A percentile compares a stretch with the other conserved stretches of the same genome.
Conservation (phyloP, 2,797 vertebrate genomes). For the Mus caroli region DNA sequence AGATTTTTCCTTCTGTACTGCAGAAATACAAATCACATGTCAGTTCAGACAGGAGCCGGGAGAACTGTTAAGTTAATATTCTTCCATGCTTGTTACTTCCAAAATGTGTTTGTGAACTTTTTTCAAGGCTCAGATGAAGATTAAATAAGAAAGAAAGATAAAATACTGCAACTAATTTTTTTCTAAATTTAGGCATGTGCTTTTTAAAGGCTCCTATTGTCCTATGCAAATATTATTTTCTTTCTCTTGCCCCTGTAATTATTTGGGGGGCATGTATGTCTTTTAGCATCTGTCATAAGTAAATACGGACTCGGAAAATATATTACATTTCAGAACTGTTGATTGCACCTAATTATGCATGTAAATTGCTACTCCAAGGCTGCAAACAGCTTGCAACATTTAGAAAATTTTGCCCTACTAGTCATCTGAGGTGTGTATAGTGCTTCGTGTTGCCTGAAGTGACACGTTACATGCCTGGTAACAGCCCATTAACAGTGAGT, state of each 20-base stretch:
- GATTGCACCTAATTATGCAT: conserved; percentile 85
- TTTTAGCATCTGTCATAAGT: conserved; percentile 79
- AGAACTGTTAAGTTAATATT: conserved; percentile 66
- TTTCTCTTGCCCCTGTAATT: conserved; percentile 68
- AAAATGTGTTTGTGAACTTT: conserved; percentile 73
- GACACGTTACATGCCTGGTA: conserved; percentile 77
- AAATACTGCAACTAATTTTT: conserved; percentile 61
- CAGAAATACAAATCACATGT: conserved; percentile 68
- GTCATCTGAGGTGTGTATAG: conserved; percentile 76
- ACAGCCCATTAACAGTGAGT: conserved; percentile 61
- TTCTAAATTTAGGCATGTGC: conserved; percentile 76
- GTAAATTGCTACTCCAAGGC: conserved; percentile 80
- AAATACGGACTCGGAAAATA: conserved; percentile 82
- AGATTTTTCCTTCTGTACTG: conserved; percentile 69
- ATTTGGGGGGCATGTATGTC: conserved; percentile 59
- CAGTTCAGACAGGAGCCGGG: conserved; percentile 71
- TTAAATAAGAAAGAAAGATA: conserved; percentile 76
- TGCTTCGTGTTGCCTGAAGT: conserved; percentile 80
- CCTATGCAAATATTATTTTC: conserved; percentile 75
- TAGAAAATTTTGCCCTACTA: conserved; percentile 74
- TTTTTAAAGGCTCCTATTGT: conserved; percentile 72
- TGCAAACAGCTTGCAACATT: conserved; percentile 77
- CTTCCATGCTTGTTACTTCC: conserved; percentile 71
- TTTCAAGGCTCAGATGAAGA: conserved; percentile 67
- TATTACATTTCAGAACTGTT: conserved; percentile 83